Evolutionary conservation across 2,888 invertebrate genomes (phyloP).

Genomic region (Abscondita cerata): DNA sequence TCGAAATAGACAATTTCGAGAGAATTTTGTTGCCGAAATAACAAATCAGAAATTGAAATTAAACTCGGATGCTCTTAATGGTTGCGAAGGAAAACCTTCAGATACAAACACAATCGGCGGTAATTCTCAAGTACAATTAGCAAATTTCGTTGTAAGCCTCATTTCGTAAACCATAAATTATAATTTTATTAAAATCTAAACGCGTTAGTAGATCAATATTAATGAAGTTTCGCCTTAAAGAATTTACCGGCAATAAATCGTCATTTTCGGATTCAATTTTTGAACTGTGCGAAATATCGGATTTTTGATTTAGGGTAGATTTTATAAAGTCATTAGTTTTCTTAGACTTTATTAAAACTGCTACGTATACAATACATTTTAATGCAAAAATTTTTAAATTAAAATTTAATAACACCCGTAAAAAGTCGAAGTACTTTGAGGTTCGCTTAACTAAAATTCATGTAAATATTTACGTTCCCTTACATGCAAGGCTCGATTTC

Average conservation of each 20-base stretch:
- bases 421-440: too few species aligned
- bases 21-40: conserved; percentile 20
- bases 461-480: too few species aligned
- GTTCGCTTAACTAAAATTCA: too few species aligned
- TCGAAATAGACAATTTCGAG: conserved; percentile 12
- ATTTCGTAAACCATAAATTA: conserved; percentile 22
- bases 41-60: conserved; percentile 21
- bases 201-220: conserved; percentile 20
- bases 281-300: not conserved
- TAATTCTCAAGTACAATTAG: conserved; percentile 14
- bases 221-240: conserved; percentile 12
- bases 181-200: conserved; percentile 22
- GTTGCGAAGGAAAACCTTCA: not conserved
- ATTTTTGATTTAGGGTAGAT: not conserved
- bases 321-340: conserved; percentile 1
- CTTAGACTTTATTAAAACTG: too few species aligned
- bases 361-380: too few species aligned
- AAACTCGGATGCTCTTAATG: conserved; percentile 12
- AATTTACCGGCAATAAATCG: conserved; percentile 21
- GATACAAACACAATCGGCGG: not conserved
- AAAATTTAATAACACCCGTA: too few species aligned
- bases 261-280: conserved; percentile 24
- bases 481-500: too few species aligned
- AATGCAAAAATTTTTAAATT: too few species aligned
- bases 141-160: conserved; percentile 18